These are phyloP conservation scores for Eublepharis macularius DNA, from an alignment of 2,113 vertebrate genomes.

Conservation along the genomic window DNA sequence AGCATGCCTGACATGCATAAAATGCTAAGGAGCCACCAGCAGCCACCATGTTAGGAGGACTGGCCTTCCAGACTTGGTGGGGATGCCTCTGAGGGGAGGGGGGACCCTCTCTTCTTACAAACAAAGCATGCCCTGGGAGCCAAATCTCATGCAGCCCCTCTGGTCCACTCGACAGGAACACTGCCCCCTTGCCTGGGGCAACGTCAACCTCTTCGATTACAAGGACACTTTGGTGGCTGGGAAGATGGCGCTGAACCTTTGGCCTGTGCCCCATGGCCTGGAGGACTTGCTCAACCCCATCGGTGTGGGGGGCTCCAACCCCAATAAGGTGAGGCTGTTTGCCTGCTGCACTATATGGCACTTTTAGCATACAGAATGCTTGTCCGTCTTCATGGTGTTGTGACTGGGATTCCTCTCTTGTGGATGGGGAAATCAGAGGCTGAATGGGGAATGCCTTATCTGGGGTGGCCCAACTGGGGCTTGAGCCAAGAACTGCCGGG, in stretches of 20 bases:
- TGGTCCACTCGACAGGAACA: conserved; percentile 77
- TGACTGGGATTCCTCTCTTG: neutral
- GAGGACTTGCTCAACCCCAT: conserved; percentile 92
- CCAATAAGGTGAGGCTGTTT: conserved; percentile 83
- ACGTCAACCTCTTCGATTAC: conserved; percentile 92
- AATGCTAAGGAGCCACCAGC: neutral
- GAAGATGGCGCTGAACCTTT: conserved; percentile 92
- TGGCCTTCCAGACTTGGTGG: too few species aligned
- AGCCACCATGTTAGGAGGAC: neutral
- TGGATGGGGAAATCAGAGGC: neutral
- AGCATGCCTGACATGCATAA: fast-evolving
- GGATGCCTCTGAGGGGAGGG: too few species aligned
- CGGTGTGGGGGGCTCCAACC: conserved; percentile 91
- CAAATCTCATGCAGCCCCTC: neutral
- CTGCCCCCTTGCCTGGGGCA: conserved; percentile 93
- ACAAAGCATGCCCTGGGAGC: neutral
- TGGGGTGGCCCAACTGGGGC: neutral
- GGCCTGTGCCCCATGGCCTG: conserved; percentile 90
- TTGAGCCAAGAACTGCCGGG: too few species aligned
- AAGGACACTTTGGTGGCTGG: conserved; percentile 89
- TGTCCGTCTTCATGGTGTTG: neutral
- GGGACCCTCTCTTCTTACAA: too few species aligned
- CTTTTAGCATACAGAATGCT: fast-evolving
- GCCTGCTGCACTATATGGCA: neutral
- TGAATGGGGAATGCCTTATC: neutral